Evolutionary conservation across 2,888 invertebrate species (phyloP), one percentile per base, ranked within the genome.

Genomic region (Plebejus anna): DNA sequence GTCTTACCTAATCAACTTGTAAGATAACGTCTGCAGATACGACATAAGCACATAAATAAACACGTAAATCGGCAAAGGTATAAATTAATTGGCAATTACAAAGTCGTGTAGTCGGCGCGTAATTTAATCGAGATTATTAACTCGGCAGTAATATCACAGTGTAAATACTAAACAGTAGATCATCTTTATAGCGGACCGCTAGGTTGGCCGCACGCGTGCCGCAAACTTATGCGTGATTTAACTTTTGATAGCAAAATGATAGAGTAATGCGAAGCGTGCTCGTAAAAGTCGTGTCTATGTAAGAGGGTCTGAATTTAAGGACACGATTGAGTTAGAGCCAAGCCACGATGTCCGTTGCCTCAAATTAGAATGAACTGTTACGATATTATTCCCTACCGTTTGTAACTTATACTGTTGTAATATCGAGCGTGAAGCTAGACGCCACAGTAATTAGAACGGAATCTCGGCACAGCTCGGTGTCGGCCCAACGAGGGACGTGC

Each of bases 401-500:
- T 55, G 55, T 55, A 11, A 55, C 55, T 16, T 55, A 55, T 55
- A 55, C 38, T 59, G 76, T 11, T 32, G 42, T 47, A 59, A n/a
- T 76, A 28, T 47, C 6, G 47, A n/a, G 70, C 72, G 28, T 28
- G 76, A n/a, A 71, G 61, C 38, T 77, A 77, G 75, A 77, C 70
- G 78, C 77, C 76, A 81, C 81, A 81, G 84, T 87, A 86, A 86
- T 86, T 86, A 85, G 84, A 84, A 83, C 83, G 82, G 81, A 82
- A 82, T 82, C 83, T 84, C 81, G 13, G 55, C 55, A 55, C 55
- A 55, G 55, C 55, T 55, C 55, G 55, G 16, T 80, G 84, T 82
- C 83, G 82, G 84, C 87, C 83, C 86, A 84, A 86, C 87, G 83
- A 86, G 89, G 85, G 87, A 88, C 92, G 92, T 91, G 92, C 87